phyloP scores from a whole-genome alignment of 2,888 invertebrate species.

The Theretra japonica region DNA sequence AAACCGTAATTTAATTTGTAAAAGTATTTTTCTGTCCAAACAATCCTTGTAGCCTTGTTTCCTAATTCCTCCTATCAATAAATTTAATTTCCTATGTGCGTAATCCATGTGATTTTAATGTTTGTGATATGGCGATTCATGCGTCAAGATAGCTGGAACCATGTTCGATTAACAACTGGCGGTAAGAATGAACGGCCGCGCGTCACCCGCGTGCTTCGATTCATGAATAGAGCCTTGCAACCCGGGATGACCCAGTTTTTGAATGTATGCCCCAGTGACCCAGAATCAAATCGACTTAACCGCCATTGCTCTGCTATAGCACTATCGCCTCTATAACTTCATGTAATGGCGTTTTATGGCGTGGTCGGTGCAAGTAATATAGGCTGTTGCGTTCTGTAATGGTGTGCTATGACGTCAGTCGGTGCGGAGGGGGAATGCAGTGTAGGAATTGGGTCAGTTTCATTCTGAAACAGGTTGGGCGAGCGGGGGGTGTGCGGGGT shows the following conservation, averaged over 20 bases:
- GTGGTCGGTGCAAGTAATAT: constrained; percentile 53
- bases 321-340: constrained; percentile 42
- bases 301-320: constrained; percentile 34
- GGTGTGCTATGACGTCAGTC: constrained; percentile 84
- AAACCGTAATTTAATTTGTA: too few species aligned
- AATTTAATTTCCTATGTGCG: background rate
- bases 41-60: too few species aligned
- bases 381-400: constrained; percentile 54
- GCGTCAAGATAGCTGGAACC: constrained; percentile 57
- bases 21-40: too few species aligned
- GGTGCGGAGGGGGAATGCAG: constrained; percentile 77
- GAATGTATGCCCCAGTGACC: constrained; percentile 63
- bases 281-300: constrained; percentile 53
- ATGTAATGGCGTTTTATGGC: constrained; percentile 38
- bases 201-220: constrained; percentile 78
- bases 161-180: constrained; percentile 65
- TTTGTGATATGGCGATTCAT: constrained; percentile 43
- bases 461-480: constrained; percentile 86
- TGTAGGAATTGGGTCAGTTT: constrained; percentile 86
- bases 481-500: constrained; percentile 54
- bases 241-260: constrained; percentile 88
- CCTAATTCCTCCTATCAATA: too few species aligned
- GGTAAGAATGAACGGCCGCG: constrained; percentile 76
- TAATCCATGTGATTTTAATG: background rate
- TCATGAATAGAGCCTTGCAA: constrained; percentile 87